Evolutionary conservation across 1,140 invertebrate genomes (phyloP), one percentile per base, ranked within the genome.

Genomic region (Temnothorax curvispinosus): DNA sequence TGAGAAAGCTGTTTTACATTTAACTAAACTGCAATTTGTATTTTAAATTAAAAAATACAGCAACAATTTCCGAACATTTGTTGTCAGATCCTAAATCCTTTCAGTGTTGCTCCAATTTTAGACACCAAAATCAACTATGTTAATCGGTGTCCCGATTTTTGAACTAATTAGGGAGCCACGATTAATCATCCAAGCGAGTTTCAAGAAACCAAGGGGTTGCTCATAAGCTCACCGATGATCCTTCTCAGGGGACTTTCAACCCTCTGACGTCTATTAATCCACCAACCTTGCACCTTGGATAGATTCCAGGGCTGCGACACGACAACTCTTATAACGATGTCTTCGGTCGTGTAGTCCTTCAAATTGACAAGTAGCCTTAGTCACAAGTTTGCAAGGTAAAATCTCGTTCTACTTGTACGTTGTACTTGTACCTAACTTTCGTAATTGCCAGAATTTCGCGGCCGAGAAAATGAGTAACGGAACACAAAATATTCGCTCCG

Each of bases 211-310:
- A 35, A 47, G 62, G 47, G 74, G 38, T 47, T 52, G 65, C 18
- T 75, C 41, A 67, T 87, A 65, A 88, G 84, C 56, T 82, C 74
- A 62, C 82, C 62, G 47, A 71, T 62, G 87, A 52, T 76, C 60
- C 52, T 18, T n/a, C 71, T 60, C 18, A 50, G 15, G 13, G 15
- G 13, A 65, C 52, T 85, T 56, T 78, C 74, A 77, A 11, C 60
- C 13, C 47, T 56, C 5, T 69, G 21, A 81, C 41, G 47, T 67
- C 54, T 64, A 87, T 87, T 87, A 88, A 71, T 88, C 64, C 47
- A 44, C 8, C 32, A 54, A 44, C 13, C 58, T 65, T 76, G 56
- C 71, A 76, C 13, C 58, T 65, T 76, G 56, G 77, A 76, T 44
- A 32, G 56, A 76, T 69, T 82, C 77, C 71, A 75, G 21, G 9